These are phyloP conservation scores for Poicephalus gulielmi DNA, from an alignment of 2,113 vertebrate species.

Conservation along the genomic window DNA sequence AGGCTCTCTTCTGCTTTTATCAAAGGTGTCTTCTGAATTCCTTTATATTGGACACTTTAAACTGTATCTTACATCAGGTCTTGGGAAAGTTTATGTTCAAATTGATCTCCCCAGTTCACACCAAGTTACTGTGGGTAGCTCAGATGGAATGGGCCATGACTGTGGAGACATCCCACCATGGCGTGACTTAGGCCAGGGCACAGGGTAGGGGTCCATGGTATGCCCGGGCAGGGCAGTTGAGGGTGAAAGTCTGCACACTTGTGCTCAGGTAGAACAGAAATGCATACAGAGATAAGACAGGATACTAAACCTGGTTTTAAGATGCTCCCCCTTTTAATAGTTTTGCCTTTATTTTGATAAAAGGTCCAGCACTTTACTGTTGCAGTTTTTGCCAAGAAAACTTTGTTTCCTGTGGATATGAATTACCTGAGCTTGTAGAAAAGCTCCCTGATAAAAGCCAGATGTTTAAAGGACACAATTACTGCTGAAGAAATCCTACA, in stretches of 20 bases:
- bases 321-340: neutral
- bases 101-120: neutral
- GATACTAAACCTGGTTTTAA: neutral
- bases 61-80: neutral
- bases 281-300: neutral
- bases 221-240: neutral
- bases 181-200: neutral
- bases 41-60: neutral
- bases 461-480: neutral
- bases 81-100: neutral
- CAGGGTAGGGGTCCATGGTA: neutral
- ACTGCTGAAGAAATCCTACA: neutral
- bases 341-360: neutral
- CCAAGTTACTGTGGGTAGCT: neutral
- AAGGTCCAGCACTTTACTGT: neutral
- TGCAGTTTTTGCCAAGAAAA: neutral
- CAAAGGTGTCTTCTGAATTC: too few species aligned
- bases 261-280: neutral
- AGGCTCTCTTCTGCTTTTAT: neutral
- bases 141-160: neutral
- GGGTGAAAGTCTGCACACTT: neutral
- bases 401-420: neutral
- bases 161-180: neutral
- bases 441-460: neutral
- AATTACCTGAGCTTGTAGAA: neutral